Evolutionary conservation across 2,113 vertebrate genomes (phyloP).

Genomic region (Calyptomena viridis): DNA sequence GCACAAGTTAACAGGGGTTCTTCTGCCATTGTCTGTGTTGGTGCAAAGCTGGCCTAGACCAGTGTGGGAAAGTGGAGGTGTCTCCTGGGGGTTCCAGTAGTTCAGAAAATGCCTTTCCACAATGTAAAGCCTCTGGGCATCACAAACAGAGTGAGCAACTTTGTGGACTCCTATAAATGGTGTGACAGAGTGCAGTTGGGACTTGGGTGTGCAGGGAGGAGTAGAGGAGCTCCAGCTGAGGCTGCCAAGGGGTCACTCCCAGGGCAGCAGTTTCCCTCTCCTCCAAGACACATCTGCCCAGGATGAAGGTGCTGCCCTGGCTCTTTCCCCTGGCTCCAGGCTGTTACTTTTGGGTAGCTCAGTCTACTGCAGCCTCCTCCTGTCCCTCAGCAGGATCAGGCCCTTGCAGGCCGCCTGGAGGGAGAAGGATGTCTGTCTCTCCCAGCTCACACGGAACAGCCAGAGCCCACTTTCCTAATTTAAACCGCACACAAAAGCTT

Average conservation of each 20-base stretch:
- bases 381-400: neutral
- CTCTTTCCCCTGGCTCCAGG: neutral
- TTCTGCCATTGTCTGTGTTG: neutral
- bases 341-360: neutral
- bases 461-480: conserved; percentile 45
- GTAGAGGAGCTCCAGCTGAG: neutral
- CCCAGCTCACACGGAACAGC: neutral
- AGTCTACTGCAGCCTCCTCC: neutral
- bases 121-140: neutral
- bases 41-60: neutral
- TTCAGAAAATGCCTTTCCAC: neutral
- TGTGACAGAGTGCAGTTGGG: fast-evolving
- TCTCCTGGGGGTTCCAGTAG: neutral
- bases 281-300: neutral
- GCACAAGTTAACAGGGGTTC: neutral
- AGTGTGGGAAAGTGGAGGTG: neutral
- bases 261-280: fast-evolving
- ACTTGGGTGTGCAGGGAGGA: fast-evolving
- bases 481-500: conserved; percentile 37
- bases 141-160: fast-evolving
- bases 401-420: neutral
- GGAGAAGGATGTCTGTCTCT: neutral
- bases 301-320: neutral
- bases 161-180: neutral
- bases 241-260: neutral